Base-by-base conservation (phyloP, 1,140 invertebrate species). In the Phocides pigmalion region DNA sequence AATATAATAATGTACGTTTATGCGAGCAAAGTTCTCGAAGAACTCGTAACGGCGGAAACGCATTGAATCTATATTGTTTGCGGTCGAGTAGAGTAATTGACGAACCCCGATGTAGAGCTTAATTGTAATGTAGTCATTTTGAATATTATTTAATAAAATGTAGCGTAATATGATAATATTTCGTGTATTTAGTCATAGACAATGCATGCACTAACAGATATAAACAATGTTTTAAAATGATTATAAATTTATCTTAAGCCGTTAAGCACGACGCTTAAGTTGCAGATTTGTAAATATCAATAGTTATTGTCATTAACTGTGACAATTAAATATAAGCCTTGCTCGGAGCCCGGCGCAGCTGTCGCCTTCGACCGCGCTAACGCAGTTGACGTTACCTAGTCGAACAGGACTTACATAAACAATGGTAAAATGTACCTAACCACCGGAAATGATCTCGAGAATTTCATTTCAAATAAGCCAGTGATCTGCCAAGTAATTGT, bases 71-170 rank as follows among this genome's bases (percentile, higher is more conserved):
- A 61, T 22, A 50, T 74, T 72, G 78, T 79, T 66, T 70, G 75
- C 70, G 56, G 59, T 70, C 73, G 70, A 73, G 53, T 37, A 72
- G 56, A 50, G 53, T 68, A 62, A 42, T 42, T 19, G 62, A 64
- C 49, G 68, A 84, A 81, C 77, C 75, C 79, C 75, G 59, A 66
- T 67, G 51, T 82, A 80, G 81, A 81, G 75, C 81, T 80, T 84
- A 81, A 68, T 71, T 28, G 39, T 71, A 56, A 67, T 61, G 58
- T 73, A 69, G 72, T 70, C 39, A 62, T 72, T 75, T 76, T 72
- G 62, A 72, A 70, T 72, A 68, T 53, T 32, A 53, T 53, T 53
- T 53, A 5, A 53, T 53, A 37, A 53, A 32, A 20, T 32, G 25
- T 53, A 37, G 32, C 4, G 32, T 64, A 64, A 54, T 65, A 67